These are phyloP conservation scores for Drosophila sproati DNA, from an alignment of 1,140 invertebrate genomes.

Conservation along the genomic window DNA sequence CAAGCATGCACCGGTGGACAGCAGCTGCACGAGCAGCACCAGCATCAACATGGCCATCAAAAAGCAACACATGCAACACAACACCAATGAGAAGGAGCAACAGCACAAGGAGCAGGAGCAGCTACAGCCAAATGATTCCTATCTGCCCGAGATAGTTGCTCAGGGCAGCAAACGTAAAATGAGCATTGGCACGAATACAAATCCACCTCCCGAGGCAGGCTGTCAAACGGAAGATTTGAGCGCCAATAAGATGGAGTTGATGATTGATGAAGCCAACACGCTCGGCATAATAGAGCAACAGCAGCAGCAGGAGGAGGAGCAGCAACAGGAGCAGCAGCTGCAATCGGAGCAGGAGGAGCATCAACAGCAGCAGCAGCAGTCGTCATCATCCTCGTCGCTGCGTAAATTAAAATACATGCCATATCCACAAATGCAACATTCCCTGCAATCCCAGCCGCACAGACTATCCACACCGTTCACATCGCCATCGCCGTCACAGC, in stretches of 20 bases:
- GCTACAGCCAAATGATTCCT: slow-evolving; percentile 1
- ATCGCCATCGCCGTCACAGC: slow-evolving; percentile 39
- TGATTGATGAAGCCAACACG: slow-evolving; percentile 48
- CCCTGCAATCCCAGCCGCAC: slow-evolving; percentile 26
- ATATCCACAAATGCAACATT: slow-evolving; percentile 4
- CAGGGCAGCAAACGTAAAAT: slow-evolving; percentile 1
- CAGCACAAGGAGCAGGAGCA: slow-evolving; percentile 26
- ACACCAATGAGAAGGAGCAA: slow-evolving; percentile 9
- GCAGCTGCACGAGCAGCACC: not conserved
- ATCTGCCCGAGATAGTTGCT: not conserved
- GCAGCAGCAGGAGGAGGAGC: slow-evolving; percentile 23
- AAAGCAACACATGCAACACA: slow-evolving; percentile 40
- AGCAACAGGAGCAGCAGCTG: not conserved
- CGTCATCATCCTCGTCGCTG: not conserved
- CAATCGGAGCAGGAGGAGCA: not conserved
- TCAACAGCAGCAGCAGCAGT: slow-evolving; percentile 24
- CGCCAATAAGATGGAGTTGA: slow-evolving; percentile 34
- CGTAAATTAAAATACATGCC: slow-evolving; percentile 37
- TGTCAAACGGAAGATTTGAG: slow-evolving; percentile 23
- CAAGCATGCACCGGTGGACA: slow-evolving; percentile 11
- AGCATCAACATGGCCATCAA: slow-evolving; percentile 21
- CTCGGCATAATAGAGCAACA: slow-evolving; percentile 41
- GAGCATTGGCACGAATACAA: slow-evolving; percentile 15
- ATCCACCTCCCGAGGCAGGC: slow-evolving; percentile 1
- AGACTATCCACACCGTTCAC: slow-evolving; percentile 32